Evolutionary conservation across 2,797 vertebrate genomes (phyloP).

Genomic region (Catamblyrhynchus diadema): DNA sequence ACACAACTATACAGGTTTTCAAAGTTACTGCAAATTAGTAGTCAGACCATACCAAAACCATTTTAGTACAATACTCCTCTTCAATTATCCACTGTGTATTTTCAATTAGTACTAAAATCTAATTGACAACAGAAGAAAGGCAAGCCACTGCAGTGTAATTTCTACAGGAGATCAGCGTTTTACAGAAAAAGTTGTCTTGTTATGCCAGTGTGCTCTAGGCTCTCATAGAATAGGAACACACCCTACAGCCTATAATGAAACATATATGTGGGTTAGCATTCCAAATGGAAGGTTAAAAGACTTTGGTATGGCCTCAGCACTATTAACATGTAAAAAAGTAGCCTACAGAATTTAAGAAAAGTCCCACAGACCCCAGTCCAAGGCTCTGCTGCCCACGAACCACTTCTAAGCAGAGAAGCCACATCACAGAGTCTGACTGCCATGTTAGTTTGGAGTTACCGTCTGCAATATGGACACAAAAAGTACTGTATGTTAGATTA

Average conservation of each 20-base stretch:
- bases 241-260: conserved; percentile 64
- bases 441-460: conserved; percentile 99
- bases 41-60: conserved; percentile 88
- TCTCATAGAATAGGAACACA: conserved; percentile 53
- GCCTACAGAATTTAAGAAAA: conserved; percentile 84
- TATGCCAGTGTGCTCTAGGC: conserved; percentile 43
- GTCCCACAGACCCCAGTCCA: conserved; percentile 99
- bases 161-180: conserved; percentile 51
- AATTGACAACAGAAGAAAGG: conserved; percentile 58
- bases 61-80: conserved; percentile 70
- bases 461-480: conserved; percentile 99
- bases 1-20: conserved; percentile 67
- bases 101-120: conserved; percentile 68
- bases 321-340: conserved; percentile 76
- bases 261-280: not conserved
- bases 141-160: conserved; percentile 59
- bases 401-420: conserved; percentile 99
- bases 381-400: conserved; percentile 99
- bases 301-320: conserved; percentile 90
- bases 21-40: conserved; percentile 68
- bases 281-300: conserved; percentile 66
- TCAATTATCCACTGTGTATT: not conserved
- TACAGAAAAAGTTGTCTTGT: conserved; percentile 4
- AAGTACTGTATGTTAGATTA: conserved; percentile 93
- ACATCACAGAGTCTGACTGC: conserved; percentile 99